A percentile compares a stretch with the other conserved stretches of the same genome.
Conservation (phyloP, 92 coral and sea anemone genomes). For the Bergia puertoricense region DNA sequence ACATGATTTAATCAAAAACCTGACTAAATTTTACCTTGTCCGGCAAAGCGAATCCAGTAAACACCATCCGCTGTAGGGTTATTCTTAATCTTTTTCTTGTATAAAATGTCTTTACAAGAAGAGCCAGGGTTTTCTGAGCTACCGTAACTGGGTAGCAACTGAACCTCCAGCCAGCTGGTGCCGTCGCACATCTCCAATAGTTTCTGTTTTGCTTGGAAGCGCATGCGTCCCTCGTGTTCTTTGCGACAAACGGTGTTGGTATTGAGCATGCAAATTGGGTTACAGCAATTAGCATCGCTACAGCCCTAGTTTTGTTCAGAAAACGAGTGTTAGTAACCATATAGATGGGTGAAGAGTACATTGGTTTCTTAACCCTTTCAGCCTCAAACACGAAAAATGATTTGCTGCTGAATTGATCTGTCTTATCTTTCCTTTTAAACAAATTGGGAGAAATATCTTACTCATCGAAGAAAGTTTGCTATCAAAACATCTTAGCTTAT, state of each 20-base stretch:
- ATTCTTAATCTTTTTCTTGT: not conserved
- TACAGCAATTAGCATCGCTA: conserved; percentile 1
- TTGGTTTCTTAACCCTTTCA: too few species aligned
- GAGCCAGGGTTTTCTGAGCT: not conserved
- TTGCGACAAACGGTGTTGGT: not conserved
- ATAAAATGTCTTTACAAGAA: conserved; percentile 20
- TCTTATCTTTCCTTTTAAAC: too few species aligned
- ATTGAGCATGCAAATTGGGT: conserved; percentile 7
- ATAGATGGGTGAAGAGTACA: too few species aligned
- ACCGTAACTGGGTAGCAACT: not conserved
- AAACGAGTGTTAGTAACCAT: too few species aligned
- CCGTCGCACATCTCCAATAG: conserved; percentile 25
- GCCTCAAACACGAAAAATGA: too few species aligned
- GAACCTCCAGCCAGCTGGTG: not conserved
- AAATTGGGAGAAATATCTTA: too few species aligned
- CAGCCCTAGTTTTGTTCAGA: not conserved
- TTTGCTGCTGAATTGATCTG: too few species aligned
- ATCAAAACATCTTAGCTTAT: too few species aligned
- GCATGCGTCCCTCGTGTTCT: not conserved
- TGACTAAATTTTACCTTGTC: not conserved
- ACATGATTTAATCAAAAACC: not conserved
- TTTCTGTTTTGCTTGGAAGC: not conserved
- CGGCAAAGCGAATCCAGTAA: conserved; percentile 9
- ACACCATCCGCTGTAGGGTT: not conserved
- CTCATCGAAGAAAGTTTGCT: too few species aligned